Percentiles rank a stretch among this genome's conserved stretches.
Conservation (phyloP, 2,797 vertebrate species). For the Kryptolebias ocellatus region DNA sequence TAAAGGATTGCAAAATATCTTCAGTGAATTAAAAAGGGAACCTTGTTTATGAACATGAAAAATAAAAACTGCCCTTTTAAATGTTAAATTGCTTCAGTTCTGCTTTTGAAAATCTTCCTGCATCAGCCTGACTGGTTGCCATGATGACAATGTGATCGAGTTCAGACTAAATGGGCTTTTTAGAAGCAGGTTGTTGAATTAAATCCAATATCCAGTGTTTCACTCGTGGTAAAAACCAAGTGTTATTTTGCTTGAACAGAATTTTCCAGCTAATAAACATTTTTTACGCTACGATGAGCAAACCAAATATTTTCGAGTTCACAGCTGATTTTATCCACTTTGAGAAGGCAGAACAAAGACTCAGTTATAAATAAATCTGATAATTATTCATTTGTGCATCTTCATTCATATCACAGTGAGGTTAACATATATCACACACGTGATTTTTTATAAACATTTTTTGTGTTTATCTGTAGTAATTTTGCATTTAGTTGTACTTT, state of each 20-base stretch:
- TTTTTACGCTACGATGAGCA: not conserved
- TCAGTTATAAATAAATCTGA: not conserved
- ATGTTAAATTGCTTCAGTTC: not conserved
- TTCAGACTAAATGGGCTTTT: conserved; percentile 17
- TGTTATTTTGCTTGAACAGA: not conserved
- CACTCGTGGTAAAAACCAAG: not conserved
- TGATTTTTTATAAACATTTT: not conserved
- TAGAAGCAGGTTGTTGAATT: conserved; percentile 9
- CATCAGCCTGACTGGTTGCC: conserved; percentile 27
- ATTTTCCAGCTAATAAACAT: not conserved
- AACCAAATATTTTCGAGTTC: not conserved
- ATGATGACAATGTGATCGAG: conserved; percentile 24
- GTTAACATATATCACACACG: not conserved
- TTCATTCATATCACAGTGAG: too few relatives aligned
- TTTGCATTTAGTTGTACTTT: conserved; percentile 17
- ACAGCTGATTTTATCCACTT: not conserved
- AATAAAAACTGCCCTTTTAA: conserved; percentile 4
- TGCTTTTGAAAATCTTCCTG: conserved; percentile 3
- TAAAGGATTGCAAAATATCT: too few relatives aligned
- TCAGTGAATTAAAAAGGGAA: not conserved
- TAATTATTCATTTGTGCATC: not conserved
- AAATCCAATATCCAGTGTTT: conserved; percentile 19
- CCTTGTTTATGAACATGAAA: not conserved
- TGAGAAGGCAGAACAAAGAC: too few relatives aligned
- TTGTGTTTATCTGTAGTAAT: not conserved